Conservation (phyloP, 2,797 vertebrate genomes). For the Esox masquinongy region DNA sequence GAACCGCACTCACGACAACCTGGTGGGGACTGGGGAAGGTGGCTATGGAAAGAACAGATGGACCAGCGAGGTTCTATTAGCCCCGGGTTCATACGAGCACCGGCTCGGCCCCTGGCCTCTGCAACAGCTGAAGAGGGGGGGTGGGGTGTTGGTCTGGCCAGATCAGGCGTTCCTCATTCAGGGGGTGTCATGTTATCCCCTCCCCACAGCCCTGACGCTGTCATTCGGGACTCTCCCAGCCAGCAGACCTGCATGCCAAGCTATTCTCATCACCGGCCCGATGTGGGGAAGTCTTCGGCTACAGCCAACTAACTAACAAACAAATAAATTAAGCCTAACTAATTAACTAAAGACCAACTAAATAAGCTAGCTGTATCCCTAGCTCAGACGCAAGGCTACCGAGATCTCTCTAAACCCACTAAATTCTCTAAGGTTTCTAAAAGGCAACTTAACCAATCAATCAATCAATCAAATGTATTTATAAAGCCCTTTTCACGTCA, state of each 20-base stretch:
- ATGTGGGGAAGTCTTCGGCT: conserved; percentile 21
- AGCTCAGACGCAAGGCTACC: too few relatives aligned
- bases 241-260: conserved; percentile 53
- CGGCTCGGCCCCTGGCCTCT: conserved; percentile 7
- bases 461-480: too few relatives aligned
- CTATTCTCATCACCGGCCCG: conserved; percentile 59
- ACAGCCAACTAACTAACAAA: conserved; percentile 14
- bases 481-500: too few relatives aligned
- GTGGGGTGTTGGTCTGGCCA: conserved; percentile 12
- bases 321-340: too few relatives aligned
- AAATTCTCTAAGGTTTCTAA: too few relatives aligned
- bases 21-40: conserved; percentile 29
- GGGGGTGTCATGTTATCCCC: conserved; percentile 31
- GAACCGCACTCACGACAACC: too few relatives aligned
- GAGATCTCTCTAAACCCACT: too few relatives aligned
- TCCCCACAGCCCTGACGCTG: not conserved
- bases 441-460: too few relatives aligned
- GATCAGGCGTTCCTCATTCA: conserved; percentile 12
- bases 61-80: conserved; percentile 20
- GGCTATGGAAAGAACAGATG: conserved; percentile 44
- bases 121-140: conserved; percentile 45
- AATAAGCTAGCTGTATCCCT: too few relatives aligned
- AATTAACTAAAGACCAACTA: not conserved
- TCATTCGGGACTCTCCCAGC: conserved; percentile 28
- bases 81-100: conserved; percentile 44